These are phyloP conservation scores for Triops longicaudatus DNA, from an alignment of 1,140 invertebrate genomes.

Conservation along the genomic window DNA sequence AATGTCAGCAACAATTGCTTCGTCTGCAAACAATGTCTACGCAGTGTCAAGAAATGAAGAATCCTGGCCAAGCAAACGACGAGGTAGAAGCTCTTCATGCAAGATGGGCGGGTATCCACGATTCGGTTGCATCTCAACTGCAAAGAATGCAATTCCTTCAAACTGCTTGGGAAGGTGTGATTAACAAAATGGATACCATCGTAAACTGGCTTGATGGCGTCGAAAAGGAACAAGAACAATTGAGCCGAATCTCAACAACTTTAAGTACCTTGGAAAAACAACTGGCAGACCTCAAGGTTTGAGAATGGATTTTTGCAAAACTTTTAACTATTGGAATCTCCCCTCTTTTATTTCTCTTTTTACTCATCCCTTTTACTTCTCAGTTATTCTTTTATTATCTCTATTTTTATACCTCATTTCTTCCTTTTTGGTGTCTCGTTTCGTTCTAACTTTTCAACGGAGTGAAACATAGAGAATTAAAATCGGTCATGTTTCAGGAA, in stretches of 20 bases:
- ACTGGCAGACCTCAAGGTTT: conserved; percentile 26
- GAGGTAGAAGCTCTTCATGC: conserved; percentile 73
- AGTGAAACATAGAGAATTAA: too few relatives aligned
- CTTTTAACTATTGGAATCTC: too few relatives aligned
- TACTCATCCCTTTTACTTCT: conserved; percentile 19
- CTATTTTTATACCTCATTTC: too few relatives aligned
- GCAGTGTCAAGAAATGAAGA: conserved; percentile 61
- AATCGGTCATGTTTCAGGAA: too few relatives aligned
- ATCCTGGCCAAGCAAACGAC: conserved; percentile 61
- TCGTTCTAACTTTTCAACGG: too few relatives aligned
- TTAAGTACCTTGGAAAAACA: conserved; percentile 33
- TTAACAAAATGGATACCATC: conserved; percentile 37
- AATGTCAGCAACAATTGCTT: conserved; percentile 62
- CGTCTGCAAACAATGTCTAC: conserved; percentile 46
- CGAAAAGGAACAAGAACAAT: conserved; percentile 27
- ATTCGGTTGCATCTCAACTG: conserved; percentile 59
- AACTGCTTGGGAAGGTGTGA: conserved; percentile 65
- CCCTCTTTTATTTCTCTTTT: not conserved
- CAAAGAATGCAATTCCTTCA: conserved; percentile 69
- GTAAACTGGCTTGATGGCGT: conserved; percentile 35
- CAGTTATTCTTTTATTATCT: not conserved
- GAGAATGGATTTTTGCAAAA: not conserved
- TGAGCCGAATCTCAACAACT: conserved; percentile 21
- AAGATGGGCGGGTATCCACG: conserved; percentile 65
- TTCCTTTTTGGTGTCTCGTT: too few relatives aligned